Base-by-base conservation (phyloP, 2,113 vertebrate genomes). In the Eulemur rufifrons region DNA sequence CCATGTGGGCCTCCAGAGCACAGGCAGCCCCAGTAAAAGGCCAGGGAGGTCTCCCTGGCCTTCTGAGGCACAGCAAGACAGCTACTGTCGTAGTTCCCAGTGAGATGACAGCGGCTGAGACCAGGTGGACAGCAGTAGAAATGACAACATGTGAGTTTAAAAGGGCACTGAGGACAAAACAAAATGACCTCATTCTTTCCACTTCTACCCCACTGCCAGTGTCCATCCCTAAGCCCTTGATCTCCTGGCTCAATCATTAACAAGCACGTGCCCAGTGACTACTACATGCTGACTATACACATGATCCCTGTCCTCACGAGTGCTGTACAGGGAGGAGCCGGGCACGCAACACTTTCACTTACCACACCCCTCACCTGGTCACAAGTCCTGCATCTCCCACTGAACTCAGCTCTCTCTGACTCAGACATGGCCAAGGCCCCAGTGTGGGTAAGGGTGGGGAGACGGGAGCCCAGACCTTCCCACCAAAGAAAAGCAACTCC, bases 401-500 rank as follows among this genome's bases (percentile, higher is more conserved):
- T 5, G 27, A 20, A 42, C 81, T 63, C 50, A 14, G 92, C 39
- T 42, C 73, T 23, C 45, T 81, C 89, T 12, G 3, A 39, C 25
- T n/a, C 56, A 80, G 73, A n/a, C 42, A 23, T 12, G 1, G 14
- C 69, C 20, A 29, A 71, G 77, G 54, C 13, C 27, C 78, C 64
- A 12, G 69, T 20, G 15, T 2, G 17, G 27, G n/a, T 4, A 45
- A 27, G 17, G 0, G 47, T 1, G 5, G 61, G 32, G n/a, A 83
- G 0, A 2, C 2, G 0, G 1, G 18, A 47, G 27, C 32, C 0
- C 6, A 59, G 15, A 29, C 34, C 34, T 18, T 29, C 18, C 52
- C 15, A 11, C 34, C 3, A 5, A 73, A 61, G 25, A 27, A 61
- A 61, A 27, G 52, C 52, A 54, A 54, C 52, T 32, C 37, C 18